Evolutionary conservation across 2,888 invertebrate genomes (phyloP).

Genomic region (Fragum sueziense): DNA sequence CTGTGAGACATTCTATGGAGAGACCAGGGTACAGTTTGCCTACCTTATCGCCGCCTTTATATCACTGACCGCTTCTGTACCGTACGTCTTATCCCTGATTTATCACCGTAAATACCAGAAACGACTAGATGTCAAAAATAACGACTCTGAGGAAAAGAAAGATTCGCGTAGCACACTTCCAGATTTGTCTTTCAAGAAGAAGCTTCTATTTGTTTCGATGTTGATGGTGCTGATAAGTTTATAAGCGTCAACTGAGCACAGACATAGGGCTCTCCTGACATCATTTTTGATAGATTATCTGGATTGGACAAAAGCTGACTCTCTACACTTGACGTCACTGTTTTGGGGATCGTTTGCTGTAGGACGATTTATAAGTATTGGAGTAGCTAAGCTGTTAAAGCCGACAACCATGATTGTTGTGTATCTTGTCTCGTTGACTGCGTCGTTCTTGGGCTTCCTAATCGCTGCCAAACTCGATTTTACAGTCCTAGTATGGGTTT

Average conservation of each 20-base stretch:
- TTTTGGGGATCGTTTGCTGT: conserved; percentile 52
- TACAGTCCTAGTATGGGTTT: conserved; percentile 57
- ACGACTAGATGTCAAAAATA: conserved; percentile 16
- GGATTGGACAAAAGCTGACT: conserved; percentile 40
- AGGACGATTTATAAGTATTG: conserved; percentile 54
- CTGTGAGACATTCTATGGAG: conserved; percentile 5
- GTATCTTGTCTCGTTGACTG: conserved; percentile 62
- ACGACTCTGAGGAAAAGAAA: conserved; percentile 20
- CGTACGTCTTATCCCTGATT: conserved; percentile 57
- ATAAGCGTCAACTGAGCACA: conserved; percentile 70
- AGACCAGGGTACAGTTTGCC: conserved; percentile 51
- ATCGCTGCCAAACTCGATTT: conserved; percentile 38
- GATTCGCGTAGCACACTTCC: conserved; percentile 41
- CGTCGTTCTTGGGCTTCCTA: conserved; percentile 59
- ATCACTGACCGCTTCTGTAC: conserved; percentile 51
- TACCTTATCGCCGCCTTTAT: conserved; percentile 57
- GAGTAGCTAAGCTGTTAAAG: conserved; percentile 73
- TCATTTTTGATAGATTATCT: conserved; percentile 47
- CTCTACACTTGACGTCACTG: conserved; percentile 35
- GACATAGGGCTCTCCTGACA: conserved; percentile 43
- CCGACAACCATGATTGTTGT: conserved; percentile 79
- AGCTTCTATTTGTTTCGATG: conserved; percentile 43
- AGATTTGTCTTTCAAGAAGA: conserved; percentile 46
- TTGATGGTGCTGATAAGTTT: conserved; percentile 53
- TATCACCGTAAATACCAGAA: not conserved